phyloP scores from a whole-genome alignment of 2,888 invertebrate species.

The Archips crataeganus region DNA sequence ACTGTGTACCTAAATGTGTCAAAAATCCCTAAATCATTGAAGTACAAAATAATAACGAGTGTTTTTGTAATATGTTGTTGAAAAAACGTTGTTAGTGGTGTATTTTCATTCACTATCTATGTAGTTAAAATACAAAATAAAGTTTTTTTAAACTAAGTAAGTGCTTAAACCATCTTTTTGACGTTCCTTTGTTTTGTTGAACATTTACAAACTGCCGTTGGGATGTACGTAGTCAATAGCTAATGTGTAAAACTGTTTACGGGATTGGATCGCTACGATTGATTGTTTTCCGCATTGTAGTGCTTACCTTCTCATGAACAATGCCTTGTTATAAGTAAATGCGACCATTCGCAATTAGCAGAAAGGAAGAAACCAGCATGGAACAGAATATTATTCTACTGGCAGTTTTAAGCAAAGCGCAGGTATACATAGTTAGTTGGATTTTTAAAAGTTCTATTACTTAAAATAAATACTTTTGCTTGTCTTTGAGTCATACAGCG shows the following conservation, averaged over 20 bases:
- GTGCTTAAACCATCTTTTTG: not conserved
- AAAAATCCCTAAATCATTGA: not conserved
- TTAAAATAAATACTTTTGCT: too few species aligned
- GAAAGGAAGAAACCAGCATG: constrained; percentile 25
- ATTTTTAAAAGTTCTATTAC: not conserved
- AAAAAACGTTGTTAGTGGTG: too few species aligned
- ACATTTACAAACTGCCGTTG: constrained; percentile 54
- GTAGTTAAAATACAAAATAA: too few species aligned
- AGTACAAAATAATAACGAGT: not conserved
- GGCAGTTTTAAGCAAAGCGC: not conserved
- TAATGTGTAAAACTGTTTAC: constrained; percentile 57
- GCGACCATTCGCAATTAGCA: constrained; percentile 27
- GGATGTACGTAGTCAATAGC: constrained; percentile 49
- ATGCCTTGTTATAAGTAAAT: constrained; percentile 62
- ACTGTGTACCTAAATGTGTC: not conserved
- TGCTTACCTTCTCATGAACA: constrained; percentile 61
- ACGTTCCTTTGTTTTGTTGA: not conserved
- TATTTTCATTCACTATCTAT: too few species aligned
- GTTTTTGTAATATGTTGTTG: too few species aligned
- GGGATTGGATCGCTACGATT: constrained; percentile 55
- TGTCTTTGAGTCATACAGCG: too few species aligned
- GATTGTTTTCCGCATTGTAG: constrained; percentile 60
- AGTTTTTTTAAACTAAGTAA: too few species aligned
- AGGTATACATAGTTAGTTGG: not conserved
- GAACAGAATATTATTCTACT: constrained; percentile 46